These are phyloP conservation scores for Caenorhabditis briggsae DNA, from an alignment of 1,140 invertebrate genomes.

Conservation along the genomic window DNA sequence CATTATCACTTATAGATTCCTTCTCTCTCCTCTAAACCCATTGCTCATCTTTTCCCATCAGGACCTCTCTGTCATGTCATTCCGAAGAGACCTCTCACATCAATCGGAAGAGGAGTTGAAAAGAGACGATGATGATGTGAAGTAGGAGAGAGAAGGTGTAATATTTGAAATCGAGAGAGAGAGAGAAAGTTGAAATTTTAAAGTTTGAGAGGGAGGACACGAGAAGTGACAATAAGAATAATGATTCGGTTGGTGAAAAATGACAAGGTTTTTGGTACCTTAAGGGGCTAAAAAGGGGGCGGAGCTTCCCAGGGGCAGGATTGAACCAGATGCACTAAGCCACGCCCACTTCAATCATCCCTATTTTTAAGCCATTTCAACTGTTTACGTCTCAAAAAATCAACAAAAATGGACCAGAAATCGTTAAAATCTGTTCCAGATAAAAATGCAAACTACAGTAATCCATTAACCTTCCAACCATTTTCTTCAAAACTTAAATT, in stretches of 20 bases:
- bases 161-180: background rate
- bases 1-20: background rate
- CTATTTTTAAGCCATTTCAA: no score
- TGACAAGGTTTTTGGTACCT: background rate
- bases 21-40: background rate
- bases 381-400: no score
- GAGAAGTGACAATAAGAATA: constrained; percentile 35
- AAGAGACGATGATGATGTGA: background rate
- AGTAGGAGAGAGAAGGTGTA: background rate
- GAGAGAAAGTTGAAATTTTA: background rate
- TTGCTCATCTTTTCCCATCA: background rate
- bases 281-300: no score
- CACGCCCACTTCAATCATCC: no score
- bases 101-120: constrained; percentile 24
- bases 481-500: no score
- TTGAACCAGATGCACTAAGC: no score
- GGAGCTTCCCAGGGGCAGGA: no score
- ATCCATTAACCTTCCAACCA: no score
- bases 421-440: no score
- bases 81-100: background rate
- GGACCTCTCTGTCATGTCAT: background rate
- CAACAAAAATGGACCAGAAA: no score
- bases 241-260: constrained; percentile 4
- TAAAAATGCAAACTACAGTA: no score
- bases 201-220: background rate